Evolutionary conservation across 1,140 invertebrate species (phyloP).

Genomic region (Tetramorium parvispinum): DNA sequence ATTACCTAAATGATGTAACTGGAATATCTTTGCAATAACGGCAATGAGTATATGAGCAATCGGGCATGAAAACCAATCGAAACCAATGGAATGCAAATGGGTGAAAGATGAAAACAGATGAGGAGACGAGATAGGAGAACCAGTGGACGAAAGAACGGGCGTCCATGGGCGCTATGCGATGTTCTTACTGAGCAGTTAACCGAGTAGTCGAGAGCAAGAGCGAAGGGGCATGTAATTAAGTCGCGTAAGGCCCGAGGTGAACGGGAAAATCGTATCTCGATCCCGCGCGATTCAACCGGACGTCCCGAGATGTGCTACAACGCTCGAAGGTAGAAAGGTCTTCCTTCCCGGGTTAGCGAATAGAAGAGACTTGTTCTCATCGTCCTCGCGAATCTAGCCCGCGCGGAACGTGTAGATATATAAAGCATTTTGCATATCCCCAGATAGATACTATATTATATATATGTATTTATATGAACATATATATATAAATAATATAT

Average conservation of each 20-base stretch:
- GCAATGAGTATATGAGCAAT: background rate
- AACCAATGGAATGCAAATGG: background rate
- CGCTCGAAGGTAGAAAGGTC: slow-evolving; percentile 55
- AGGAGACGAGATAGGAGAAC: background rate
- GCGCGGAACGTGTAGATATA: background rate
- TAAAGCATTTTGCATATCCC: background rate
- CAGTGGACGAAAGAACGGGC: background rate
- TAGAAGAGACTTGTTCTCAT: background rate
- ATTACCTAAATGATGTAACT: background rate
- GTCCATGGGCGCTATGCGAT: background rate
- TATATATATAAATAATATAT: too few relatives aligned
- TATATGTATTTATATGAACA: too few relatives aligned
- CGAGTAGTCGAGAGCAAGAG: slow-evolving; percentile 22
- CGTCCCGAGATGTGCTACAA: slow-evolving; percentile 7
- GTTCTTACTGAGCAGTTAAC: background rate
- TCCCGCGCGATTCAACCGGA: slow-evolving; percentile 26
- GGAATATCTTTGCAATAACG: background rate
- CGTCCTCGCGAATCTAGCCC: background rate
- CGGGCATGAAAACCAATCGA: too few relatives aligned
- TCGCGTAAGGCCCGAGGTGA: slow-evolving; percentile 26
- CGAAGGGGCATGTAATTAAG: slow-evolving; percentile 48
- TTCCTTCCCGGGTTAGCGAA: background rate
- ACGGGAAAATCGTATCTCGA: slow-evolving; percentile 34
- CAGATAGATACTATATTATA: too few relatives aligned
- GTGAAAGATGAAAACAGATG: slow-evolving; percentile 3